These are phyloP conservation scores for Choloepus didactylus DNA, from an alignment of 2,797 vertebrate species.

Conservation along the genomic window DNA sequence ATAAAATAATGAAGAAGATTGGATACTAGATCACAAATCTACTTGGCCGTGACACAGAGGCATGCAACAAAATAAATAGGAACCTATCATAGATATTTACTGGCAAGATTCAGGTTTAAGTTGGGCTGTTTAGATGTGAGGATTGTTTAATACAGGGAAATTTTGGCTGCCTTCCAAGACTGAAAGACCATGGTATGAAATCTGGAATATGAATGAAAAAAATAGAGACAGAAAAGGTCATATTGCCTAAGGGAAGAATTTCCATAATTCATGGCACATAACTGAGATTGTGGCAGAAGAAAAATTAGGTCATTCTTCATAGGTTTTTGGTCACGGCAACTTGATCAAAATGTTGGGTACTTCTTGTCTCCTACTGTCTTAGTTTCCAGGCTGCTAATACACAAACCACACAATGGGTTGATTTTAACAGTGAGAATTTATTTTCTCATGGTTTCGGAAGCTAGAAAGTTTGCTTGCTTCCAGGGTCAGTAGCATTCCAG, in stretches of 20 bases:
- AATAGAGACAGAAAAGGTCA: not conserved
- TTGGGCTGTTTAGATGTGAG: not conserved
- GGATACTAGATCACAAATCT: not conserved
- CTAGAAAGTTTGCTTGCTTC: too few relatives aligned
- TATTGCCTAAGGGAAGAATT: not conserved
- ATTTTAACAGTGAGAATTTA: too few relatives aligned
- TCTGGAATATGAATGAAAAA: conserved; percentile 4
- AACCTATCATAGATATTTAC: not conserved
- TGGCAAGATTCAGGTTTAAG: not conserved
- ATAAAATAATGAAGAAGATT: not conserved
- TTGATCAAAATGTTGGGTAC: not conserved
- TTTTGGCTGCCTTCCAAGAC: not conserved
- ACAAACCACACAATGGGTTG: too few relatives aligned
- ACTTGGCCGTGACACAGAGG: not conserved
- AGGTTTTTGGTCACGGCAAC: not conserved
- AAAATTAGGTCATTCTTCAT: not conserved
- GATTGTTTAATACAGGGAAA: not conserved
- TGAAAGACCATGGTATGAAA: not conserved
- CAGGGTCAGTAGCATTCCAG: too few relatives aligned
- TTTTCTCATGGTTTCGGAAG: too few relatives aligned
- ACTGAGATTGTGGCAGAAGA: not conserved
- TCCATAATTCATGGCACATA: not conserved
- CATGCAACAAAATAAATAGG: not conserved
- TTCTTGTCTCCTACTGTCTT: not conserved
- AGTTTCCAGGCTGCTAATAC: too few relatives aligned